Percentiles rank a stretch among this genome's conserved stretches.
phyloP scores from a whole-genome alignment of 1,140 invertebrate genomes.

The Drosophila nebulosa region DNA sequence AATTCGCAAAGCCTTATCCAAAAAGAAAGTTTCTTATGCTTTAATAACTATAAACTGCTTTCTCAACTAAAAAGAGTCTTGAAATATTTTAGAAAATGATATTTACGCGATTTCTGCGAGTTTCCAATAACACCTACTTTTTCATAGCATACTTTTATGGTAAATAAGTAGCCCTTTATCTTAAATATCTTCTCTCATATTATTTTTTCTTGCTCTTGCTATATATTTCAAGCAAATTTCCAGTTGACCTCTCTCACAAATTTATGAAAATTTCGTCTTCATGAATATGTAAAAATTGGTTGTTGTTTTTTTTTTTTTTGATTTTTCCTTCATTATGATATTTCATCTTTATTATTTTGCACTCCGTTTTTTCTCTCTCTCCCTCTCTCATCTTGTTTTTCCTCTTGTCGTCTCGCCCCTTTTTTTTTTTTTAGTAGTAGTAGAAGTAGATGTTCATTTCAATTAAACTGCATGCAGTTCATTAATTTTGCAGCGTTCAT shows the following conservation, averaged over 20 bases:
- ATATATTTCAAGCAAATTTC: not conserved
- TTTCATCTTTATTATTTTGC: not conserved
- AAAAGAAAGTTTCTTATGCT: too few relatives aligned
- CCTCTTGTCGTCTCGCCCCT: not conserved
- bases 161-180: not conserved
- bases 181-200: not conserved
- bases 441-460: conserved; percentile 61
- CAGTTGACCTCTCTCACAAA: not conserved
- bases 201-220: not conserved
- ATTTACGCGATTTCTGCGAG: too few relatives aligned
- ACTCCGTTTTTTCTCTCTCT: not conserved
- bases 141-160: too few relatives aligned
- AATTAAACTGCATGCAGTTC: conserved; percentile 79
- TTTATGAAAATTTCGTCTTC: not conserved
- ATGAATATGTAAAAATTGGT: not conserved
- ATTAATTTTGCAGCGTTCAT: conserved; percentile 78
- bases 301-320: not conserved
- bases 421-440: not conserved
- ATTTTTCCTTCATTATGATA: not conserved
- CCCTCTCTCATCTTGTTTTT: not conserved
- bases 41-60: too few relatives aligned
- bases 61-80: too few relatives aligned
- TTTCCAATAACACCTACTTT: too few relatives aligned
- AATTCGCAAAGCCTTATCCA: too few relatives aligned
- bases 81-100: too few relatives aligned